Conservation (phyloP, 2,888 invertebrate genomes). For the Nipponacmea schrenckii region DNA sequence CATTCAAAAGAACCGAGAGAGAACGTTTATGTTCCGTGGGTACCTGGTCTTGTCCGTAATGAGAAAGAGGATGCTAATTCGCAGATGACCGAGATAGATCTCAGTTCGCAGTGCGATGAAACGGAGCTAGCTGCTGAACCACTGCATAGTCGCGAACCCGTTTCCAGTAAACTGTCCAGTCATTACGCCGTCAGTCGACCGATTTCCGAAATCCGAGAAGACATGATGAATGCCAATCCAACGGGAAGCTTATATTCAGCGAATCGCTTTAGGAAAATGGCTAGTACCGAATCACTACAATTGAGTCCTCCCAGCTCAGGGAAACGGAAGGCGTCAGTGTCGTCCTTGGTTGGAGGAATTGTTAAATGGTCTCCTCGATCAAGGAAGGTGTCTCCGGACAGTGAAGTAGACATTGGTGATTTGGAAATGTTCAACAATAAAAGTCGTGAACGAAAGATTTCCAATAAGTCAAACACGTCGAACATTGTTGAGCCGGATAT, state of each 20-base stretch:
- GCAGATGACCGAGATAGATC: background rate
- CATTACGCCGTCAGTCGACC: slow-evolving; percentile 4
- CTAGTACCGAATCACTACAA: background rate
- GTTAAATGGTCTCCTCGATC: background rate
- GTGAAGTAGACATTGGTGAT: background rate
- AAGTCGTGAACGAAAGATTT: background rate
- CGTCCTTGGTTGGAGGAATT: background rate
- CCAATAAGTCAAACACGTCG: background rate
- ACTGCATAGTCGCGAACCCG: background rate
- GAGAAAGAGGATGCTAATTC: background rate
- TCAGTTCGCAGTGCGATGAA: background rate
- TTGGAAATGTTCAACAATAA: background rate
- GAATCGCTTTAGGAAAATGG: background rate
- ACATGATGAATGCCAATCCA: background rate
- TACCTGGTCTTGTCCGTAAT: background rate
- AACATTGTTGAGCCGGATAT: background rate
- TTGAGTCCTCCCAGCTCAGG: background rate
- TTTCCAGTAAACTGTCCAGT: background rate
- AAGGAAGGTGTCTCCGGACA: background rate
- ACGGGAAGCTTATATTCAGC: background rate
- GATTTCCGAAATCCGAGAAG: background rate
- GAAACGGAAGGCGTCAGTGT: background rate
- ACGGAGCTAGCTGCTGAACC: background rate
- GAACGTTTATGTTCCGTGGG: background rate
- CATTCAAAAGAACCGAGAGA: background rate